Evolutionary conservation across 2,888 invertebrate genomes (phyloP).

Genomic region (Disparrhopalites patrizii): DNA sequence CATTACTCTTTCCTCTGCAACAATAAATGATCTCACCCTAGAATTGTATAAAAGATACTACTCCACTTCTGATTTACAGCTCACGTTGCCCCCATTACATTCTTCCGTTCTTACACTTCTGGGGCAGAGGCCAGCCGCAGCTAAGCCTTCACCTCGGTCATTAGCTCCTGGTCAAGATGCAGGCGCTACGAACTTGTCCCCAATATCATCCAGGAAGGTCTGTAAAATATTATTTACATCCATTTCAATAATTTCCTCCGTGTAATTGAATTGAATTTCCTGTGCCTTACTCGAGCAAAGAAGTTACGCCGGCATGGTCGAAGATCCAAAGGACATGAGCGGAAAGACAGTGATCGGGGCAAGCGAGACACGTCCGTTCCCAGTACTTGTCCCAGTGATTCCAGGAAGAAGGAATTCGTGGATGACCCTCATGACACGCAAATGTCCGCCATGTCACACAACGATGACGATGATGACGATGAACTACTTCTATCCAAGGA

Average conservation of each 20-base stretch:
- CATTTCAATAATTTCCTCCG: neutral
- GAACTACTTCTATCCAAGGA: neutral
- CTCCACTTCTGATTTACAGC: constrained; percentile 29
- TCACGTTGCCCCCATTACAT: constrained; percentile 45
- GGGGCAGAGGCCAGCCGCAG: constrained; percentile 35
- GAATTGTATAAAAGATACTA: constrained; percentile 27
- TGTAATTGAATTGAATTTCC: too few species aligned
- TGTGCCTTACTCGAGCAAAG: constrained; percentile 13
- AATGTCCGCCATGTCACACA: constrained; percentile 33
- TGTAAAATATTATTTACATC: neutral
- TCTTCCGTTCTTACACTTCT: constrained; percentile 46
- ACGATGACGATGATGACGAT: constrained; percentile 4
- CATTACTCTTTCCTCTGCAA: constrained; percentile 8
- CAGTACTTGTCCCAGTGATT: constrained; percentile 4
- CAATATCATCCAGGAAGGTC: constrained; percentile 1
- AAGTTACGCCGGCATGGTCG: constrained; percentile 44
- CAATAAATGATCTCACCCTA: constrained; percentile 24
- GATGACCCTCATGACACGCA: constrained; percentile 45
- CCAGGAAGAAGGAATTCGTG: constrained; percentile 13
- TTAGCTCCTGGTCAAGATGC: neutral
- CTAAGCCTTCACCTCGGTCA: constrained; percentile 4
- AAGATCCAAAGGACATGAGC: constrained; percentile 32
- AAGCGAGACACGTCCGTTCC: neutral
- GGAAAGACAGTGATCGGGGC: constrained; percentile 13
- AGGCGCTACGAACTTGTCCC: neutral